Base-by-base conservation (phyloP, 2,113 vertebrate genomes). In the Equus przewalskii region DNA sequence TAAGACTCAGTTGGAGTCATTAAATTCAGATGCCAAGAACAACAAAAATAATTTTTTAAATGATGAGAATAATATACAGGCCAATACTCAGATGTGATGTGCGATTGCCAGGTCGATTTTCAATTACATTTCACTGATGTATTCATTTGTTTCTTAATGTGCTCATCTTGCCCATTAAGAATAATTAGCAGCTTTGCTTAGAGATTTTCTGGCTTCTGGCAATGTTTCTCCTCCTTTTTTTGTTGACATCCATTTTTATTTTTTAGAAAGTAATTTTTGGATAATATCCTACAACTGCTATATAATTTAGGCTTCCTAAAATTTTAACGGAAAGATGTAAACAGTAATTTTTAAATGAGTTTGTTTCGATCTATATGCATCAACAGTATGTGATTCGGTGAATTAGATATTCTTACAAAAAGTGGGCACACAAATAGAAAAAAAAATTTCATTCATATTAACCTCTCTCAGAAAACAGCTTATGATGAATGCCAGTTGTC, bases 101-200 rank as follows among this genome's bases (percentile, higher is more conserved):
- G 97, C 65, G 95, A 98, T 92, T 98, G 98, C 98, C 98, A 98
- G 98, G 98, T 99, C 98, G 97, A 98, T 99, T 99, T 99, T 99
- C 98, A 99, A 99, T 99, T 98, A 98, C 98, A 98, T 98, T 99
- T 99, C 98, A 96, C 98, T 99, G 98, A 98, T 99, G 98, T 98
- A 98, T 98, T 99, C 99, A 99, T 99, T 99, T 99, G 99, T 99
- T 99, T 99, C 99, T 99, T 99, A 99, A 99, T 99, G 98, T 98
- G 98, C 98, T 99, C 99, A 99, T 99, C 99, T 98, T 99, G 98
- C 98, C 98, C 98, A 99, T 99, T 99, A 99, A 98, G 98, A 99
- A 99, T 99, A 99, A 99, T 99, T 99, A 99, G 98, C 98, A 98
- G 99, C 96, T 98, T 98, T 98, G 98, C 98, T 98, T 98, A 98